Base-by-base conservation (phyloP, 2,113 vertebrate genomes). In the Talpa occidentalis region DNA sequence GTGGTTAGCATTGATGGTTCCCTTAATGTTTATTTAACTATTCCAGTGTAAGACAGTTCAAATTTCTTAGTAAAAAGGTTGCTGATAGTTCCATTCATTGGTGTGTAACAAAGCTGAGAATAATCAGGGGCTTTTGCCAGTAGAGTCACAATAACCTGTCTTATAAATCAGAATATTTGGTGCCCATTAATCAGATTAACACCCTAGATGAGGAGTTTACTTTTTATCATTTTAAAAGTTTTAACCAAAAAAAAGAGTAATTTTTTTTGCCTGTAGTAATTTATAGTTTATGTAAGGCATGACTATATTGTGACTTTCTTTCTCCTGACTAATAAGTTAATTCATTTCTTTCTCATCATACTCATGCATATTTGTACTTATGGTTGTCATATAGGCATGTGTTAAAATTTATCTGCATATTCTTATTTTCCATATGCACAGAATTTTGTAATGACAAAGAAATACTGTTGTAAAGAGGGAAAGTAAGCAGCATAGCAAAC, bases 21-120 rank as follows among this genome's bases (percentile, higher is more conserved):
- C 93, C 77, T 92, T 90, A 78, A 77, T 93, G 82, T 86, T 97
- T 95, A n/a, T 78, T 96, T 94, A 85, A 74, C 90, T 44, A 47
- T 92, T 91, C 64, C 47, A 94, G 44, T 93, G 81, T 93, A 72
- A 78, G 91, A 42, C 28, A 32, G 1, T 97, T 97, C 80, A 81
- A 0, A 44, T 96, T 93, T 94, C 90, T 81, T 93, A 85, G 24
- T 94, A 59, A 74, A 88, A 96, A 78, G 82, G 78, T 78, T 8
- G 1, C 92, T 54, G 15, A 0, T 15, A 62, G 4, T 37, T 60
- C 95, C 52, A 90, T 92, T 91, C 80, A 87, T 70, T 92, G n/a
- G 60, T 96, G 94, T 82, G 37, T 81, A 93, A 90, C 96, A 92
- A 93, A 95, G 94, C 81, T 47, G 56, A 83, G 70, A 91, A 59